These are phyloP conservation scores for human DNA, from an alignment of 2,113 vertebrate species.

Conservation along the genomic window DNA sequence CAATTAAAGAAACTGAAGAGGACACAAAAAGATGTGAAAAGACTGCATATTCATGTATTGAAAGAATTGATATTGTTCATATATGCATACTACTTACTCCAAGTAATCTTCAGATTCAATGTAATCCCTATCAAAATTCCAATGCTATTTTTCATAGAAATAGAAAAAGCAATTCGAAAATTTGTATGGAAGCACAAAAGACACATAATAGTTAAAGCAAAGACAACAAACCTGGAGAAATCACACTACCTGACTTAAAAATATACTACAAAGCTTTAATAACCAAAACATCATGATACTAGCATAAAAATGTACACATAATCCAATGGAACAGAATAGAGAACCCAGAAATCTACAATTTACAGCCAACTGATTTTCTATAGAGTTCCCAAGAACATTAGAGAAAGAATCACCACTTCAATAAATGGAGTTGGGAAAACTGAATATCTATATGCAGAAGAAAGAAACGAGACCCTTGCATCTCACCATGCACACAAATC, in stretches of 20 bases:
- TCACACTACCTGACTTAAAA: background rate
- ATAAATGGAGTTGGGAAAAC: background rate
- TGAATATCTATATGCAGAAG: background rate
- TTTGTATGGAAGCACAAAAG: background rate
- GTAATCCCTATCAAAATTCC: background rate
- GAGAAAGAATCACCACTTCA: background rate
- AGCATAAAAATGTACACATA: background rate
- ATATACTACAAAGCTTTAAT: background rate
- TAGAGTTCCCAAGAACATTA: background rate
- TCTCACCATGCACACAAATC: background rate
- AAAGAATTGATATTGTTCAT: background rate
- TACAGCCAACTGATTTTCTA: background rate
- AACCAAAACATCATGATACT: background rate
- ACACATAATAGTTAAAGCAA: background rate
- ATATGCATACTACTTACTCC: background rate
- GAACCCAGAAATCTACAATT: background rate
- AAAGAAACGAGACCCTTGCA: background rate
- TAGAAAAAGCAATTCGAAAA: background rate
- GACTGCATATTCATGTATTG: background rate
- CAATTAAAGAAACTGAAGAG: background rate
- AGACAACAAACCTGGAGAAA: background rate
- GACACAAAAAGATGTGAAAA: background rate
- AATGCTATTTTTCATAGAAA: background rate
- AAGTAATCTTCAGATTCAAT: background rate
- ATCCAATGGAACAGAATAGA: background rate